Base-by-base conservation (phyloP, 2,797 vertebrate species). In the Euthynnus affinis region DNA sequence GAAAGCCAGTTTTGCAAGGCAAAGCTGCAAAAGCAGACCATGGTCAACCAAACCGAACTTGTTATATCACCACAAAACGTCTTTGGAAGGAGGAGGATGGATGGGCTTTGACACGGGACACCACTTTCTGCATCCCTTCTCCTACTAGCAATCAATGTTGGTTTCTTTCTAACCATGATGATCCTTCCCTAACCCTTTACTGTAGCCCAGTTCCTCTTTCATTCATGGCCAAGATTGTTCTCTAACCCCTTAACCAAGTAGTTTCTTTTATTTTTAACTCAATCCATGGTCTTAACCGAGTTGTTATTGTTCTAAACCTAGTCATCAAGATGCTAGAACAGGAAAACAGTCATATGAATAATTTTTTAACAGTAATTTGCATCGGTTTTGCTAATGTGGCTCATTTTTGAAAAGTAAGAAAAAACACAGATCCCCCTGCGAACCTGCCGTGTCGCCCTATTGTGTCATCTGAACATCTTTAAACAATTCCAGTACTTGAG, bases 381-480 rank as follows among this genome's bases (percentile, higher is more conserved):
- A 27, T 3, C 9, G 32, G 56, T 25, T 65, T 58, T 34, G 32
- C 8, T 34, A 29, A 29, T 29, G 27, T 29, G 27, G 27, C 27
- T 29, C 32, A 34, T 34, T 34, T 34, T 34, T 34, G 32, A 6
- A 32, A 32, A 6, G 29, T 32, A 37, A 37, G 34, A 37, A 9
- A 37, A 14, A 42, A 42, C 12, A 40, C 9, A 40, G 37, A 3
- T 29, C 14, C 40, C 3, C 27, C 65, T 51, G 34, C 59, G 58
- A 42, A 55, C 59, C 71, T 66, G 56, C 49, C 9, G 5, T 55
- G 34, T 7, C 29, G 3, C n/a, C 42, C 57, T 55, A 17, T 59
- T 18, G 18, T 71, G 13, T 52, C 48, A 58, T 57, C 62, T 29
- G 29, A 61, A 74, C 71, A 84, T 74, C 60, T 69, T 46, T 65